Base-by-base conservation (phyloP, 2,888 invertebrate genomes). In the Agrotis ipsilon region DNA sequence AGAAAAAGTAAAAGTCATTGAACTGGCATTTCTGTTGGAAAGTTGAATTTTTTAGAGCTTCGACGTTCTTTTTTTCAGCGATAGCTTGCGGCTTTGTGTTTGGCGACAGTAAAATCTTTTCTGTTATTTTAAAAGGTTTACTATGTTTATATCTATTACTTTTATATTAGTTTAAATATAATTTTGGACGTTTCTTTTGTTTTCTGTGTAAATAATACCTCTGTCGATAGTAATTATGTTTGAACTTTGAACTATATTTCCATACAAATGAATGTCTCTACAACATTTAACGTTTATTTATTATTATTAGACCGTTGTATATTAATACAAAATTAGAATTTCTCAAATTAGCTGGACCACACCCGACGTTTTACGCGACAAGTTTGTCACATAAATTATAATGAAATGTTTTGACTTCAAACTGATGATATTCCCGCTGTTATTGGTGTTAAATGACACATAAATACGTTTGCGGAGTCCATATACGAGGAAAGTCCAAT, bases 391-490 rank as follows among this genome's bases (percentile, higher is more conserved):
- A 89, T 87, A 90, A 91, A 91, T 91, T 89, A 87, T 88, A 90
- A 89, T 89, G 89, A 90, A 91, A 86, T 86, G 88, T 89, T 89
- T 92, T 92, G 92, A 93, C 90, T 89, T 89, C 86, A 84, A 84
- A 91, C 91, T 93, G 92, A 94, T 92, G 93, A 91, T 89, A 82
- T 82, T 83, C 83, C 86, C 87, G 90, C 87, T 84, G 89, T 92
- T 91, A 92, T 89, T 90, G 90, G 91, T 92, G 91, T 93, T 92
- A 94, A 91, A 91, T 93, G 91, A 91, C 92, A 90, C 92, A 94
- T 95, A 93, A 96, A 96, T 94, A 92, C 87, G 89, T 94, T 91
- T 87, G 87, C 92, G 82, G 82, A 83, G 84, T 84, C 84, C 86
- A 78, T 87, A 80, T 75, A 81, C 62, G 82, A 83, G 82, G 88